These are phyloP conservation scores for Chanos chanos DNA, from an alignment of 2,797 vertebrate genomes.

Conservation along the genomic window DNA sequence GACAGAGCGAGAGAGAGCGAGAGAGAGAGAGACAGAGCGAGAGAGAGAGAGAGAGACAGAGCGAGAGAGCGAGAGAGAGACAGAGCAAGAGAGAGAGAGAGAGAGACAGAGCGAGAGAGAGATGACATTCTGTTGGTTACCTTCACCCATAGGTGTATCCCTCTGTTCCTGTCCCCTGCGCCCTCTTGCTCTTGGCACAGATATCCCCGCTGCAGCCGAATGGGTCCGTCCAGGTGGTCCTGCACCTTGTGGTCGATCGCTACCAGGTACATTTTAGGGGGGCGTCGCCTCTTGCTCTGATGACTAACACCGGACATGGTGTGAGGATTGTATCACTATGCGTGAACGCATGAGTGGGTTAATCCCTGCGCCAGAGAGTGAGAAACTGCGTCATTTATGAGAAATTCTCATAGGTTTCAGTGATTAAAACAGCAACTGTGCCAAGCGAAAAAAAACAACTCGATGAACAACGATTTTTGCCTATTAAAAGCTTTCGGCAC, in stretches of 20 bases:
- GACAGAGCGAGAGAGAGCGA: not conserved
- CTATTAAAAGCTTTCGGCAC: too few species aligned
- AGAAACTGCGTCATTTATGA: not conserved
- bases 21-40: not conserved
- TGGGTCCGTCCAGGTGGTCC: slow-evolving; percentile 69
- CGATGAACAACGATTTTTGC: too few species aligned
- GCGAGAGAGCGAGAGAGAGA: not conserved
- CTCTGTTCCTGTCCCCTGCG: slow-evolving; percentile 30
- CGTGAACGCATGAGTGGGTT: too few species aligned
- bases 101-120: not conserved
- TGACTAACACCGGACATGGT: slow-evolving; percentile 63
- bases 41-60: not conserved
- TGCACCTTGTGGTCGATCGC: slow-evolving; percentile 61
- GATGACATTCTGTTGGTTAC: slow-evolving; percentile 45
- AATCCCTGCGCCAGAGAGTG: not conserved
- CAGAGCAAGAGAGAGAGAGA: not conserved
- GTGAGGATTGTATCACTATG: not conserved
- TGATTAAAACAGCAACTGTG: not conserved
- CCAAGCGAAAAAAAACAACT: not conserved
- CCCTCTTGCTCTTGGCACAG: slow-evolving; percentile 68
- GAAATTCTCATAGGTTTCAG: too few species aligned
- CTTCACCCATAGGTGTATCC: slow-evolving; percentile 66
- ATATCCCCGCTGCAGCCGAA: slow-evolving; percentile 65
- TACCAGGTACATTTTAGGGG: slow-evolving; percentile 62
- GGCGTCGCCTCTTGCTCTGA: slow-evolving; percentile 55